These are phyloP conservation scores for Malacosoma neustria DNA, from an alignment of 2,888 invertebrate species.

Conservation along the genomic window DNA sequence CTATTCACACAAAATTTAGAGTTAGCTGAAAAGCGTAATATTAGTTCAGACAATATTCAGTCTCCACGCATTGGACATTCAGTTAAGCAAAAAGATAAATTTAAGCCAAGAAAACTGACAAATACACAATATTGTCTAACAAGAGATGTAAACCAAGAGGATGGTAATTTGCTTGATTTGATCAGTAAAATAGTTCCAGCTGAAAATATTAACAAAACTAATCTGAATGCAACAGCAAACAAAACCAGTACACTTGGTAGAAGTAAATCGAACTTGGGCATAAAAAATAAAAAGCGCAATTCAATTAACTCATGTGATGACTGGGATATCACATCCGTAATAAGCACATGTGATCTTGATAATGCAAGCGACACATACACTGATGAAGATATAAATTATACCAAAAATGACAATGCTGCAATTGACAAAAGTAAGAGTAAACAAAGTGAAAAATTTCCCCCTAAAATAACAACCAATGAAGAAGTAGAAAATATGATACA, in stretches of 20 bases:
- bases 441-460: background rate
- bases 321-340: slow-evolving; percentile 45
- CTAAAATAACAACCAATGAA: slow-evolving; percentile 1
- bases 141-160: slow-evolving; percentile 39
- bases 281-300: slow-evolving; percentile 9
- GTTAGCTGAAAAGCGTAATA: slow-evolving; percentile 39
- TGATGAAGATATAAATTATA: slow-evolving; percentile 53
- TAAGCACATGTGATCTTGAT: slow-evolving; percentile 36
- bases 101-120: slow-evolving; percentile 48
- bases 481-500: background rate
- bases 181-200: slow-evolving; percentile 58
- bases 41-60: slow-evolving; percentile 29
- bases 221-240: slow-evolving; percentile 7
- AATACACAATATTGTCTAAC: slow-evolving; percentile 48
- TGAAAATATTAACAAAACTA: slow-evolving; percentile 43
- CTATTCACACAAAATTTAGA: slow-evolving; percentile 57
- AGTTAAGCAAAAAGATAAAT: slow-evolving; percentile 38
- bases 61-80: slow-evolving; percentile 42
- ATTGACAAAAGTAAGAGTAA: slow-evolving; percentile 6
- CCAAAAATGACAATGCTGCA: slow-evolving; percentile 6
- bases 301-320: slow-evolving; percentile 29
- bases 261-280: background rate
- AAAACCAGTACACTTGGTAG: background rate
- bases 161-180: slow-evolving; percentile 46
- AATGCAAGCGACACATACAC: slow-evolving; percentile 54